These are phyloP conservation scores for Ochropleura leucogaster DNA, from an alignment of 2,888 invertebrate species.

Conservation along the genomic window DNA sequence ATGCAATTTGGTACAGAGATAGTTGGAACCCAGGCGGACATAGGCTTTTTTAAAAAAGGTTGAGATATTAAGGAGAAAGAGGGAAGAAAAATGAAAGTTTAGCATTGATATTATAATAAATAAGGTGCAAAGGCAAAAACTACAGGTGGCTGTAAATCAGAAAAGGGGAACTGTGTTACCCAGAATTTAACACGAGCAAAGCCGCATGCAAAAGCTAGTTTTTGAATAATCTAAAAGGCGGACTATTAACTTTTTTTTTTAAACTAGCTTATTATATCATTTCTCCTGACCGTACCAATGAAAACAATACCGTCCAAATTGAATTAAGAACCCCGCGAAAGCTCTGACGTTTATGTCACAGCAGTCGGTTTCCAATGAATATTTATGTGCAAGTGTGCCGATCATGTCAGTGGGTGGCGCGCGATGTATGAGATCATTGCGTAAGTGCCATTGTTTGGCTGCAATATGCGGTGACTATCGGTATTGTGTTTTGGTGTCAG, in stretches of 20 bases:
- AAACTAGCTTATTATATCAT: neutral
- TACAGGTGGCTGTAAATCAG: no score
- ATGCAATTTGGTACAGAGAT: no score
- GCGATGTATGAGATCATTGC: slow-evolving; percentile 61
- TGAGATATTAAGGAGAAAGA: no score
- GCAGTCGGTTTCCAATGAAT: slow-evolving; percentile 62
- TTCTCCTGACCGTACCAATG: slow-evolving; percentile 60
- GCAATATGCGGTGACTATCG: slow-evolving; percentile 10
- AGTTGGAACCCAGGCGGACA: no score
- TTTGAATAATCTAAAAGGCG: no score
- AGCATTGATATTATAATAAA: no score
- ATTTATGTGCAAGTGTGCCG: slow-evolving; percentile 60
- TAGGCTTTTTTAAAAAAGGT: no score
- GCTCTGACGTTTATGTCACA: slow-evolving; percentile 65
- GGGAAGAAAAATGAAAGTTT: no score
- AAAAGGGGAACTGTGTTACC: no score
- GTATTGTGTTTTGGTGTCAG: slow-evolving; percentile 3
- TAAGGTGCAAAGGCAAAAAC: no score
- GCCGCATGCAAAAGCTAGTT: no score
- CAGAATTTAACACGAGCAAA: no score
- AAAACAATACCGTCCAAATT: slow-evolving; percentile 60
- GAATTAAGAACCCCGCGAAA: slow-evolving; percentile 62
- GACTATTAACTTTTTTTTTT: neutral
- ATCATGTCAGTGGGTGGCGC: slow-evolving; percentile 58
- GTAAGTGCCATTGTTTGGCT: slow-evolving; percentile 50